These are phyloP conservation scores for Penaeus monodon DNA, from an alignment of 2,888 invertebrate species.

Conservation along the genomic window DNA sequence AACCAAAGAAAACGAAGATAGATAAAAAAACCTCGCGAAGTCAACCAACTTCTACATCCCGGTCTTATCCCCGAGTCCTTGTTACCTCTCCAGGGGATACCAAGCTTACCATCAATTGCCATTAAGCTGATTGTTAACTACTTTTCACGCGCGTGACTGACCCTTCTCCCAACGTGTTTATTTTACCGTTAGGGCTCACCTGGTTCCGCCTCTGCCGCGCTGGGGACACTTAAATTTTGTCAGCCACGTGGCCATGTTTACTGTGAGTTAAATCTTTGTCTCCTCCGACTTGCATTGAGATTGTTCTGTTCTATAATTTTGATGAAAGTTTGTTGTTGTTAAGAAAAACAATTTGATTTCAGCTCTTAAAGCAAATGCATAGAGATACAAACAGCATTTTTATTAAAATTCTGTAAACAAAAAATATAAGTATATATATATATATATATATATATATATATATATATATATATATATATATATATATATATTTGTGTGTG, in stretches of 20 bases:
- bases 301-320: too few relatives aligned
- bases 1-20: too few relatives aligned
- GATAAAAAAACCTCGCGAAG: too few relatives aligned
- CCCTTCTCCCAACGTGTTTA: constrained; percentile 5
- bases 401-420: not conserved
- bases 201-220: not conserved
- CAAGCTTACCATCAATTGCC: constrained; percentile 7
- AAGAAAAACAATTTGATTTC: too few relatives aligned
- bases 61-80: too few relatives aligned
- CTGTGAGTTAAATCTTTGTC: too few relatives aligned
- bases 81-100: not conserved
- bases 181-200: not conserved
- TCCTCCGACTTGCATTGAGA: too few relatives aligned
- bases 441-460: not conserved
- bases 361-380: not conserved
- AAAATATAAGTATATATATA: not conserved
- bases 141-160: constrained; percentile 1
- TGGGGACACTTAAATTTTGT: not conserved
- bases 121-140: constrained; percentile 20
- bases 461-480: not conserved
- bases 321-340: too few relatives aligned
- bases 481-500: not conserved
- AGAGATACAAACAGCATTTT: not conserved
- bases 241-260: too few relatives aligned
- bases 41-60: too few relatives aligned